These are phyloP conservation scores for Selene dorsalis DNA, from an alignment of 2,797 vertebrate genomes.

Conservation along the genomic window DNA sequence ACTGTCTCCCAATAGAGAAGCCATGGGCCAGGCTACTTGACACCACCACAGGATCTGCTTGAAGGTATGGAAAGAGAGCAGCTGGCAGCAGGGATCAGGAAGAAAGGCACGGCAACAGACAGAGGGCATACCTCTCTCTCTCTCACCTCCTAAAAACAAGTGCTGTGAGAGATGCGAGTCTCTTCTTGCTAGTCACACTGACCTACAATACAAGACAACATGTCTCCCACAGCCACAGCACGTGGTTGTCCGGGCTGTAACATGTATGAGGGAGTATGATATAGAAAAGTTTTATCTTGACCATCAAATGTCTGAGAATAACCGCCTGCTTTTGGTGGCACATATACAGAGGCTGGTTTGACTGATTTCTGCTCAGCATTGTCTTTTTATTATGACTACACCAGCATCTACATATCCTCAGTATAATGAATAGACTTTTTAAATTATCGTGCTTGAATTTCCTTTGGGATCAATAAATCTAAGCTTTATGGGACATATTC, in stretches of 20 bases:
- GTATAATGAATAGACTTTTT: constrained; percentile 14
- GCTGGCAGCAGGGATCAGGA: constrained; percentile 78
- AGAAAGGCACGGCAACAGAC: constrained; percentile 64
- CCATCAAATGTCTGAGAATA: constrained; percentile 6
- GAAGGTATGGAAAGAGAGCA: constrained; percentile 72
- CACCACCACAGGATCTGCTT: constrained; percentile 72
- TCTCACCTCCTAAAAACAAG: constrained; percentile 33
- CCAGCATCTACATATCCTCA: constrained; percentile 9
- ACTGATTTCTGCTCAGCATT: background rate
- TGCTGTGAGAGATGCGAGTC: constrained; percentile 13
- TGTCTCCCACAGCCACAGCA: background rate
- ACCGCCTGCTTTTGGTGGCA: background rate
- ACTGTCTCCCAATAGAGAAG: constrained; percentile 60
- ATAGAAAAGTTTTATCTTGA: background rate
- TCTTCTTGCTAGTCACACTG: constrained; percentile 20
- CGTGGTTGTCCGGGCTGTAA: background rate
- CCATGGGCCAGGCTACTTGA: constrained; percentile 71
- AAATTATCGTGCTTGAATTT: background rate
- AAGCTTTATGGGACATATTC: background rate
- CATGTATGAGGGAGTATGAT: background rate
- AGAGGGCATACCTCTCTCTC: constrained; percentile 68
- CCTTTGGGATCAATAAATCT: too few relatives aligned
- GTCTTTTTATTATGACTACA: constrained; percentile 1
- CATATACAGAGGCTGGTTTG: background rate
- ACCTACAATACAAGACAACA: constrained; percentile 17